Percentiles rank a stretch among this genome's conserved stretches.
phyloP scores from a whole-genome alignment of 1,140 invertebrate genomes.

The Rhizoglyphus robini region DNA sequence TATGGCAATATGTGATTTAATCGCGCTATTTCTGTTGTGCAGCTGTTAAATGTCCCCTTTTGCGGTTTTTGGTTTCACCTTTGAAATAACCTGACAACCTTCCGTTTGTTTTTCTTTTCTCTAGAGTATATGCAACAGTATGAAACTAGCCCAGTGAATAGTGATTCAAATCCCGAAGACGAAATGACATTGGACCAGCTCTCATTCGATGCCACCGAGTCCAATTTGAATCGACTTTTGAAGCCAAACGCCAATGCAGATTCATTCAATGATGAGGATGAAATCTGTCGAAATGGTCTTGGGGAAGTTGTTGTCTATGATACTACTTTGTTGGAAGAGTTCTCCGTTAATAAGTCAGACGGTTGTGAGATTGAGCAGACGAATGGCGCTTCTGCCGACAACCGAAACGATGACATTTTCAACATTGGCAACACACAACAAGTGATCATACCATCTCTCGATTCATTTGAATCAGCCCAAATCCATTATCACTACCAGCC shows the following conservation, averaged over 20 bases:
- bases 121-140: background rate
- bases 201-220: background rate
- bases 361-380: background rate
- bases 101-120: background rate
- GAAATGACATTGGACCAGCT: constrained; percentile 7
- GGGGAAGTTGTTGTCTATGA: constrained; percentile 14
- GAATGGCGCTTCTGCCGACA: too few species aligned
- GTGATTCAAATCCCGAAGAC: too few species aligned
- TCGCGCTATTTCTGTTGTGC: too few species aligned
- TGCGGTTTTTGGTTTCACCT: background rate
- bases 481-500: background rate
- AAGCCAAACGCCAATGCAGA: background rate
- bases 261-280: background rate
- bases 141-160: background rate
- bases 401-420: background rate
- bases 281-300: constrained; percentile 1
- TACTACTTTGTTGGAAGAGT: constrained; percentile 14
- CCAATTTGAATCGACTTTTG: constrained; percentile 9
- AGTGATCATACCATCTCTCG: background rate
- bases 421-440: constrained; percentile 1
- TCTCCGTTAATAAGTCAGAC: constrained; percentile 11
- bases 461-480: background rate
- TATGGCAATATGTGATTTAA: too few species aligned
- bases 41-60: too few species aligned
- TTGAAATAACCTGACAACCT: background rate